Percentiles rank a stretch among this genome's conserved stretches.
phyloP scores from a whole-genome alignment of 35 echinoderm and acorn worm species.

The Strongylocentrotus purpuratus region DNA sequence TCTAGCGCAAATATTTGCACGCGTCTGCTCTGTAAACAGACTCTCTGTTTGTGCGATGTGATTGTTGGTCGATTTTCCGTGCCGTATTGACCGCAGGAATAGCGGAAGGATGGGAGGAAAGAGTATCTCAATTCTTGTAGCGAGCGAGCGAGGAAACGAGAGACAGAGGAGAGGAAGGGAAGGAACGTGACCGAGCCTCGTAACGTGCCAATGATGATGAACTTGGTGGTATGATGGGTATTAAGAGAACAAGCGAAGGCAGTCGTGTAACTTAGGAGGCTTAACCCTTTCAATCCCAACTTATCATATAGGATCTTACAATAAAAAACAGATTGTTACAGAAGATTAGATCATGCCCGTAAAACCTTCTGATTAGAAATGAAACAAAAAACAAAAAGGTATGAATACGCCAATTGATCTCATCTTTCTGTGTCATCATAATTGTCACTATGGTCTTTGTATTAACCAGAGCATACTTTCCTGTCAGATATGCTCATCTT shows the following conservation, averaged over 20 bases:
- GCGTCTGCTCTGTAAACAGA: constrained; percentile 36
- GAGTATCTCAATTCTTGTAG: not conserved
- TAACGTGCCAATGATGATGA: constrained; percentile 9
- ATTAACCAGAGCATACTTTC: no score
- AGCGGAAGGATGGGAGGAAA: constrained; percentile 22
- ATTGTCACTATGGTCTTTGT: no score
- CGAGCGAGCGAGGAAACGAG: not conserved
- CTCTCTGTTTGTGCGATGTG: constrained; percentile 18
- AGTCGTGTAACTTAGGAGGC: not conserved
- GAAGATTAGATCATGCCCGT: not conserved
- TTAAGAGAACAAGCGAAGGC: not conserved
- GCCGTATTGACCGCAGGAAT: constrained; percentile 41
- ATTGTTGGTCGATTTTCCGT: constrained; percentile 47
- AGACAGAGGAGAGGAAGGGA: not conserved
- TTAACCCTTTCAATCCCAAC: not conserved
- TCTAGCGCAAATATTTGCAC: constrained; percentile 42
- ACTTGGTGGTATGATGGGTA: not conserved
- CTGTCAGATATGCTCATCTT: no score
- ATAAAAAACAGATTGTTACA: not conserved
- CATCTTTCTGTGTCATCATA: no score
- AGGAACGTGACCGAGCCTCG: not conserved
- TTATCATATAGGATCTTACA: not conserved
- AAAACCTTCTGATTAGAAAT: not conserved
- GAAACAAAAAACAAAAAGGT: not conserved
- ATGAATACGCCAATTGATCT: not conserved